Base-by-base conservation (phyloP, 2,113 vertebrate genomes). In the Noctilio leporinus region DNA sequence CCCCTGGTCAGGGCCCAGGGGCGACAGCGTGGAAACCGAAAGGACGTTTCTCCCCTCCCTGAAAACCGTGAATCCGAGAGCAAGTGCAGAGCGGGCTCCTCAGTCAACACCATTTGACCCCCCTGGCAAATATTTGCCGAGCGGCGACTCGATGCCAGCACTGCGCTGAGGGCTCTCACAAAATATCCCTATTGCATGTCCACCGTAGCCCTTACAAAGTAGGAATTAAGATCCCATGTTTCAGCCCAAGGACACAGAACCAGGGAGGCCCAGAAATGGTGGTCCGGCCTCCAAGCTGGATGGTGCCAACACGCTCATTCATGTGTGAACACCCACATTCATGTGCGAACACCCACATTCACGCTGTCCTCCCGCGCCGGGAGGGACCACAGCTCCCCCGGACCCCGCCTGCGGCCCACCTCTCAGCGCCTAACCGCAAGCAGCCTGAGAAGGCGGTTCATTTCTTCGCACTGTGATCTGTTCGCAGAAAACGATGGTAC, bases 361-460 rank as follows among this genome's bases (percentile, higher is more conserved):
- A 19, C 22, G 20, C 7, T 0, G 3, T 10, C 35, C 26, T 70
- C 49, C 28, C 7, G 11, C 17, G 62, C 4, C 10, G 47, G 83
- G 40, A 47, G 0, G 2, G 22, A 9, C 5, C 57, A 17, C 38
- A 20, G 1, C 26, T 28, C 1, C 12, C 30, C 33, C 4, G 35
- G 12, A 5, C 28, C n/a, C n/a, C n/a, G n/a, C n/a, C n/a, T n/a
- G n/a, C n/a, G n/a, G n/a, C n/a, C n/a, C n/a, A n/a, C n/a, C 51
- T 82, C 35, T 45, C 57, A 4, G 43, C 17, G n/a, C n/a, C n/a
- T n/a, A n/a, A n/a, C n/a, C n/a, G n/a, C n/a, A n/a, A n/a, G 17
- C 26, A 49, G 43, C 16, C 28, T 0, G 1, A 24, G 26, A 47
- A 47, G 14, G 16, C 7, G 0, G 3, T 5, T 51, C 28, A 5